Conservation (phyloP, 2,113 vertebrate species). For the Larimichthys polyactis region DNA sequence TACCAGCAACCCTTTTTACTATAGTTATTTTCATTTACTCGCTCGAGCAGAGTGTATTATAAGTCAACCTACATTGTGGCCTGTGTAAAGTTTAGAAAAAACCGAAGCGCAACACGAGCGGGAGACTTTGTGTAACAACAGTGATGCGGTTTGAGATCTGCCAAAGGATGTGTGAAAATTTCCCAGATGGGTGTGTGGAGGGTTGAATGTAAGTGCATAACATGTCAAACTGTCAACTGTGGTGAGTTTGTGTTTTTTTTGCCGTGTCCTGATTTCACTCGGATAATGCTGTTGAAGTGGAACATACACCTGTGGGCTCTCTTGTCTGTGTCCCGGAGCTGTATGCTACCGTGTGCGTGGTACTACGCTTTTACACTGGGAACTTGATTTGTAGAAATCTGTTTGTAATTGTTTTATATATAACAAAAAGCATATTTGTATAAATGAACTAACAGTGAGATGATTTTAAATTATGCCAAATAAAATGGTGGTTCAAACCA, state of each 20-base stretch:
- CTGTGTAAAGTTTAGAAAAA: conserved; percentile 64
- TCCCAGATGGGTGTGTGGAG: conserved; percentile 51
- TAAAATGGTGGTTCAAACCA: conserved; percentile 82
- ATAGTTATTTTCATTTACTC: conserved; percentile 55
- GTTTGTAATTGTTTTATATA: conserved; percentile 84
- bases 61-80: conserved; percentile 46
- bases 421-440: conserved; percentile 86
- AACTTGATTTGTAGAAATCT: conserved; percentile 88
- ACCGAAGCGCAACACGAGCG: conserved; percentile 54
- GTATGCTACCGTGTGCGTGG: conserved; percentile 84
- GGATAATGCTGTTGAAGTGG: conserved; percentile 75
- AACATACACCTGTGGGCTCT: conserved; percentile 75
- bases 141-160: conserved; percentile 54
- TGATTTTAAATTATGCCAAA: conserved; percentile 89
- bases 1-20: conserved; percentile 52
- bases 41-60: conserved; percentile 32
- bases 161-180: conserved; percentile 59
- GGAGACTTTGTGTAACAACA: conserved; percentile 43
- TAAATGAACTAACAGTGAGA: conserved; percentile 89
- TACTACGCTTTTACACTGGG: conserved; percentile 93
- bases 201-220: conserved; percentile 74
- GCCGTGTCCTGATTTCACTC: conserved; percentile 71
- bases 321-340: conserved; percentile 71
- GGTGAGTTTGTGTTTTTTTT: conserved; percentile 48
- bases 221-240: conserved; percentile 70